A percentile compares a stretch with the other conserved stretches of the same genome.
Evolutionary conservation across 37 sponge, comb jelly and placozoan species (phyloP).

Genomic region (Eunapius fragilis): DNA sequence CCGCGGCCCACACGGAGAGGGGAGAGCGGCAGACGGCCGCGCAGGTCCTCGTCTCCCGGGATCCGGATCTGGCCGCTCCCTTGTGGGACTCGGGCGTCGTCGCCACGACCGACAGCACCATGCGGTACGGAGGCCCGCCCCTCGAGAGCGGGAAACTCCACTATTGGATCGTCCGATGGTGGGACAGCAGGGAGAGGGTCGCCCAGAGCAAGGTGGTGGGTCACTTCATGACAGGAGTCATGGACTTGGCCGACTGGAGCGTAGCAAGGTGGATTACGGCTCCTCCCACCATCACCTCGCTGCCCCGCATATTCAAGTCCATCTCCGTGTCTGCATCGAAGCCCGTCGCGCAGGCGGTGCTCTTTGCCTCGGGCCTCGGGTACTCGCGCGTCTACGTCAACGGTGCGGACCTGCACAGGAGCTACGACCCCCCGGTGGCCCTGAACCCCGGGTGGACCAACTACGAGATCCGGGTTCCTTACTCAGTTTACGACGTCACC

Average conservation of each 20-base stretch:
- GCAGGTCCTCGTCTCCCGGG: constrained; percentile 27
- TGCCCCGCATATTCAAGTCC: constrained; percentile 23
- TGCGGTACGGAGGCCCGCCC: constrained; percentile 29
- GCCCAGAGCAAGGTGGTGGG: constrained; percentile 41
- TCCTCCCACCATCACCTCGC: constrained; percentile 1
- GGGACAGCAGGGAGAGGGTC: constrained; percentile 45
- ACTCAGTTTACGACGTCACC: constrained; percentile 29
- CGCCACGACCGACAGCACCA: background rate
- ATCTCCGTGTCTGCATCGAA: background rate
- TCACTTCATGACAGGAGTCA: constrained; percentile 36
- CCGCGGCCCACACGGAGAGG: constrained; percentile 50
- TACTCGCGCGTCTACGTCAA: constrained; percentile 48
- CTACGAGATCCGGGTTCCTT: constrained; percentile 44
- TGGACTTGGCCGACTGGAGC: constrained; percentile 19
- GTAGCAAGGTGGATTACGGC: constrained; percentile 60
- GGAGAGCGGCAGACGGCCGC: constrained; percentile 37
- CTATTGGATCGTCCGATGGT: constrained; percentile 59
- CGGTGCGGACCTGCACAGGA: constrained; percentile 36
- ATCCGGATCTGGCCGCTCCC: background rate
- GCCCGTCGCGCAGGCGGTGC: constrained; percentile 7
- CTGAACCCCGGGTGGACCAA: constrained; percentile 75
- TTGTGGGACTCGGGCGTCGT: constrained; percentile 69
- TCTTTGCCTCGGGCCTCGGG: constrained; percentile 62
- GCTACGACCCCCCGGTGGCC: constrained; percentile 23
- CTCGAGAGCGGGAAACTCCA: constrained; percentile 29